phyloP scores from a whole-genome alignment of 2,888 invertebrate genomes.

The Scaptomyza caliginosa region DNA sequence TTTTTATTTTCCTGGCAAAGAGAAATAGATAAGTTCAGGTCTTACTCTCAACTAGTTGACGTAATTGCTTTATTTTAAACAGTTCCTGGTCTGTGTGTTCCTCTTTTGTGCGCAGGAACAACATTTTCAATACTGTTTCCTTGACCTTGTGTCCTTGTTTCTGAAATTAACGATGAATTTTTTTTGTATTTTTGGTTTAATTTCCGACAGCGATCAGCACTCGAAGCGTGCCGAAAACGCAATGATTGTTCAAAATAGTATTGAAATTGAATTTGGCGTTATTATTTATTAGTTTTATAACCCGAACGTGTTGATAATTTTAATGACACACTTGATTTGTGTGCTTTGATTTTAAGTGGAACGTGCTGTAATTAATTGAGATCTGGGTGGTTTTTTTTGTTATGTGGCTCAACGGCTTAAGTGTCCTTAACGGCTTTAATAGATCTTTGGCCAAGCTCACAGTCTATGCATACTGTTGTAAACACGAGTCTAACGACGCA shows the following conservation, averaged over 20 bases:
- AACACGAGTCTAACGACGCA: neutral
- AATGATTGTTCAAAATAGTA: slow-evolving; percentile 47
- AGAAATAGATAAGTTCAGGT: neutral
- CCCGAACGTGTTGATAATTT: slow-evolving; percentile 48
- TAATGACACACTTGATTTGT: slow-evolving; percentile 34
- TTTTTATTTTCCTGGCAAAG: neutral
- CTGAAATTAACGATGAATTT: slow-evolving; percentile 6
- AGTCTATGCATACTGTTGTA: neutral
- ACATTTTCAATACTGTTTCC: slow-evolving; percentile 32
- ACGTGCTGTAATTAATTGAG: slow-evolving; percentile 14
- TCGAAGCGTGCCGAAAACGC: slow-evolving; percentile 38
- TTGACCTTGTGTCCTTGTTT: neutral
- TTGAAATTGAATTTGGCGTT: slow-evolving; percentile 39
- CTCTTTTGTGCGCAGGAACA: slow-evolving; percentile 58
- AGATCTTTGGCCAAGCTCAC: neutral
- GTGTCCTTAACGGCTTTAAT: neutral
- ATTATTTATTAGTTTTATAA: slow-evolving; percentile 50
- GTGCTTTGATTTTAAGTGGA: slow-evolving; percentile 8
- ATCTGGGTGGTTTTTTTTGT: slow-evolving; percentile 1
- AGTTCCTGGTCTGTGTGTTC: slow-evolving; percentile 62
- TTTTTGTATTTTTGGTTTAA: slow-evolving; percentile 14
- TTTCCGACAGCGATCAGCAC: slow-evolving; percentile 49
- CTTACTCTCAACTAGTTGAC: slow-evolving; percentile 72
- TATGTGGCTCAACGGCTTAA: neutral
- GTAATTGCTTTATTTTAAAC: slow-evolving; percentile 68